phyloP scores from a whole-genome alignment of 2,113 vertebrate genomes.

The Corythoichthys haematopterus region DNA sequence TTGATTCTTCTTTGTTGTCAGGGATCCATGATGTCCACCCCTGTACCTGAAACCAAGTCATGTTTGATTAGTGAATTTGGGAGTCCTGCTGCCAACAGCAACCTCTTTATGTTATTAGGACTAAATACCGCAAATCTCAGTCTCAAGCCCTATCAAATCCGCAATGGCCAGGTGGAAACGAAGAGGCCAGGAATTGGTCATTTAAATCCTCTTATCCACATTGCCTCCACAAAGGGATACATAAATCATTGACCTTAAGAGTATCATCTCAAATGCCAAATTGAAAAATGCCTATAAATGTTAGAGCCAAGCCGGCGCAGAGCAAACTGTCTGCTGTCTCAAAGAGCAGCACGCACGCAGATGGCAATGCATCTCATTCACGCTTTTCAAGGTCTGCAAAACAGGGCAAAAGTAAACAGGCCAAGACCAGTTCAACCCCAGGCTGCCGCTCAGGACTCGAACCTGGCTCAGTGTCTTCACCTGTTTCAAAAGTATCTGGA shows the following conservation, averaged over 20 bases:
- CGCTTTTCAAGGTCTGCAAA: slow-evolving; percentile 81
- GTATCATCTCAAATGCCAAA: slow-evolving; percentile 18
- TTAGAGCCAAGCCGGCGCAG: slow-evolving; percentile 59
- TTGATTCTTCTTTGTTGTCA: slow-evolving; percentile 11
- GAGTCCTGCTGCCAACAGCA: slow-evolving; percentile 30
- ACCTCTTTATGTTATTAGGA: slow-evolving; percentile 17
- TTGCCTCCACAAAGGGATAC: slow-evolving; percentile 24
- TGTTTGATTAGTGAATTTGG: slow-evolving; percentile 28
- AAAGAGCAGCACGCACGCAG: slow-evolving; percentile 79
- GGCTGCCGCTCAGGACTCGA: slow-evolving; percentile 62
- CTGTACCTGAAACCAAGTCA: slow-evolving; percentile 39
- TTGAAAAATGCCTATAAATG: slow-evolving; percentile 63
- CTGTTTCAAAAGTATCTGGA: slow-evolving; percentile 28
- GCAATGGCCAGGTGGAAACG: slow-evolving; percentile 44
- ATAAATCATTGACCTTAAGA: slow-evolving; percentile 14
- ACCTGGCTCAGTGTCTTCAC: slow-evolving; percentile 58
- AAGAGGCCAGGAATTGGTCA: slow-evolving; percentile 41
- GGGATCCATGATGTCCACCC: slow-evolving; percentile 53
- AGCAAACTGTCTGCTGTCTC: slow-evolving; percentile 80
- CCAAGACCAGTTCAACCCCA: slow-evolving; percentile 30
- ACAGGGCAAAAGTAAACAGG: slow-evolving; percentile 55
- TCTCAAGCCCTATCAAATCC: slow-evolving; percentile 21
- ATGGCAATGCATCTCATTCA: slow-evolving; percentile 82
- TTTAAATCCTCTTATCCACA: slow-evolving; percentile 13
- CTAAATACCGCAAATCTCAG: slow-evolving; percentile 23